Percentiles rank a stretch among this genome's conserved stretches.
Evolutionary conservation across 2,113 vertebrate species (phyloP).

Genomic region (Orientallactaga bullata): DNA sequence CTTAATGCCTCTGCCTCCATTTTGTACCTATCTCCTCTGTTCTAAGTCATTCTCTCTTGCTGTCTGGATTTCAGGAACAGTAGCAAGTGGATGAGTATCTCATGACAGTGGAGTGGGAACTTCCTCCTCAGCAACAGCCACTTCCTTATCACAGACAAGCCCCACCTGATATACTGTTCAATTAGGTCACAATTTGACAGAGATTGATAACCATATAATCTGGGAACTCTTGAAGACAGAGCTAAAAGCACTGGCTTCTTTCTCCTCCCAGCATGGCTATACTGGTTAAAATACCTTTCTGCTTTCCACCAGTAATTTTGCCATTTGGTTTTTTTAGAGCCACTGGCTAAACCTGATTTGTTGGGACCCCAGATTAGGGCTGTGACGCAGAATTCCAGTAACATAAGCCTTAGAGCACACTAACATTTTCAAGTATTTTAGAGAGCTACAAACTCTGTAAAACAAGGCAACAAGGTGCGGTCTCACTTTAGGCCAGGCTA

Average conservation of each 20-base stretch:
- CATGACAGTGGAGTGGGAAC: neutral
- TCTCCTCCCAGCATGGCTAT: neutral
- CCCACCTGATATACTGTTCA: neutral
- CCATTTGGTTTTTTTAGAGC: neutral
- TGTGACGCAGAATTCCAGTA: neutral
- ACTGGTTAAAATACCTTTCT: neutral
- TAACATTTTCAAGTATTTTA: conserved; percentile 11
- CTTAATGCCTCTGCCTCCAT: neutral
- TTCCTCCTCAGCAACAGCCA: neutral
- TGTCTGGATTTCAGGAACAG: neutral
- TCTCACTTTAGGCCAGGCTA: no score
- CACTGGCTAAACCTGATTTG: neutral
- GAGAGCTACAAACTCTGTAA: neutral
- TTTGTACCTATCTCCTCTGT: neutral
- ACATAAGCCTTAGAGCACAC: neutral
- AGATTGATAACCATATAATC: neutral
- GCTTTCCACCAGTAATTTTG: neutral
- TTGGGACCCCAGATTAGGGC: neutral
- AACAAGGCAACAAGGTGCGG: neutral
- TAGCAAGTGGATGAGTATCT: neutral
- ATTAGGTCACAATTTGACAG: neutral
- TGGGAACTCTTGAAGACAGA: neutral
- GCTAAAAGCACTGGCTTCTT: neutral
- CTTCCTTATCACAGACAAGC: neutral
- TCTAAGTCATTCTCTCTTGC: neutral